Evolutionary conservation across 2,888 invertebrate species (phyloP).

Genomic region (Temnothorax ravouxi): DNA sequence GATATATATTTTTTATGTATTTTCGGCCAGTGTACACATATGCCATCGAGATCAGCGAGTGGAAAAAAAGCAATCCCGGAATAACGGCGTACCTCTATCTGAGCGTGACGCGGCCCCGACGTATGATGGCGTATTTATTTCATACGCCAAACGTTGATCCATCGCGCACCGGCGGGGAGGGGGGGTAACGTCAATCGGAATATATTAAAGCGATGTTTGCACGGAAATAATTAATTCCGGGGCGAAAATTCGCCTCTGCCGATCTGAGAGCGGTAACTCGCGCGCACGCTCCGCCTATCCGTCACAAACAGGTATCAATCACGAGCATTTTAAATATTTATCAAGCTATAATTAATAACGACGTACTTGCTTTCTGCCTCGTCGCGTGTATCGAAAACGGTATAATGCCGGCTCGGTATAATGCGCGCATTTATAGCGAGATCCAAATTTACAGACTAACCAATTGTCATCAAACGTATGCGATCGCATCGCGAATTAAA

Average conservation of each 20-base stretch:
- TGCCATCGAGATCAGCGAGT: constrained; percentile 65
- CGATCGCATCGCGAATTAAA: constrained; percentile 32
- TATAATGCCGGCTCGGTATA: constrained; percentile 2
- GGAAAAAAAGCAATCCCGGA: constrained; percentile 71
- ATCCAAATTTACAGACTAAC: constrained; percentile 47
- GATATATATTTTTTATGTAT: constrained; percentile 67
- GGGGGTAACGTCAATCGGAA: constrained; percentile 79
- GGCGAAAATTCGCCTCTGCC: constrained; percentile 72
- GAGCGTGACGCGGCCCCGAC: constrained; percentile 62
- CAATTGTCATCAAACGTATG: constrained; percentile 45
- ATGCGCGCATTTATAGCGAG: constrained; percentile 8
- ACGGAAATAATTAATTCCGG: constrained; percentile 83
- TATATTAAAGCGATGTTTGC: constrained; percentile 84
- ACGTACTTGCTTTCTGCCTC: constrained; percentile 68
- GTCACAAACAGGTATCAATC: constrained; percentile 80
- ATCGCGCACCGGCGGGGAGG: constrained; percentile 53
- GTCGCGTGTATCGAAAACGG: constrained; percentile 25
- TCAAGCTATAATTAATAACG: constrained; percentile 79
- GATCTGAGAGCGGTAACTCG: constrained; percentile 67
- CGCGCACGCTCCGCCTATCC: constrained; percentile 58
- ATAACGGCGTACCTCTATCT: constrained; percentile 63
- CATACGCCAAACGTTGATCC: constrained; percentile 70
- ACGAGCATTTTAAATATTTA: constrained; percentile 80
- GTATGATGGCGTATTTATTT: constrained; percentile 74
- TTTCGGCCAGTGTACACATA: constrained; percentile 65